These are phyloP conservation scores for Yponomeuta cagnagella DNA, from an alignment of 2,888 invertebrate genomes.

Conservation along the genomic window DNA sequence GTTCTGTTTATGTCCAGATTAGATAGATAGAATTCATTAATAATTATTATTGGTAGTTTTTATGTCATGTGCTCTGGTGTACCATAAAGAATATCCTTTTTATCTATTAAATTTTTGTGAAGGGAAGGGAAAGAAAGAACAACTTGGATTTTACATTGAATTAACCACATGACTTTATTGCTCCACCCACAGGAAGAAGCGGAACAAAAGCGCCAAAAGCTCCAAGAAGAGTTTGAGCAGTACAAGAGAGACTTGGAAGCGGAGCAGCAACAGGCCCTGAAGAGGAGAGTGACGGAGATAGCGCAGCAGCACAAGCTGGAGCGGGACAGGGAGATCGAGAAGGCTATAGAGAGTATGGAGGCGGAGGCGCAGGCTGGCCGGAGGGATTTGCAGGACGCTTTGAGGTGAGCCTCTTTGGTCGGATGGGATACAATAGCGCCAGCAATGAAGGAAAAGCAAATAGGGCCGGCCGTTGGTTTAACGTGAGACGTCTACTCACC, in stretches of 20 bases:
- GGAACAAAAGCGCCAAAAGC: conserved; percentile 76
- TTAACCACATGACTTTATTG: too few species aligned
- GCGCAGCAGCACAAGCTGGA: conserved; percentile 82
- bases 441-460: too few species aligned
- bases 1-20: too few species aligned
- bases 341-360: conserved; percentile 81
- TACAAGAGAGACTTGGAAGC: conserved; percentile 78
- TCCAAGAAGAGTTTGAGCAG: conserved; percentile 78
- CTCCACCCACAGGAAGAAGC: conserved; percentile 41
- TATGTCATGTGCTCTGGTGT: too few species aligned
- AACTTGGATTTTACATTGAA: too few species aligned
- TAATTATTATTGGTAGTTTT: too few species aligned
- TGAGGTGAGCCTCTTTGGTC: conserved; percentile 38
- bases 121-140: too few species aligned
- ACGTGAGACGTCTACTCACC: too few species aligned
- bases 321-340: conserved; percentile 86
- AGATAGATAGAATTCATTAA: too few species aligned
- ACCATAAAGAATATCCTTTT: too few species aligned
- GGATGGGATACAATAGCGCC: background rate
- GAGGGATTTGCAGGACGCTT: conserved; percentile 77
- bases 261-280: conserved; percentile 76
- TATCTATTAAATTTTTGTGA: too few species aligned
- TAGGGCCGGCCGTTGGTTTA: too few species aligned
- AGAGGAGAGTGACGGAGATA: conserved; percentile 81
- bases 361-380: conserved; percentile 78